These are phyloP conservation scores for Micrasema longulum DNA, from an alignment of 1,140 invertebrate species.

Conservation along the genomic window DNA sequence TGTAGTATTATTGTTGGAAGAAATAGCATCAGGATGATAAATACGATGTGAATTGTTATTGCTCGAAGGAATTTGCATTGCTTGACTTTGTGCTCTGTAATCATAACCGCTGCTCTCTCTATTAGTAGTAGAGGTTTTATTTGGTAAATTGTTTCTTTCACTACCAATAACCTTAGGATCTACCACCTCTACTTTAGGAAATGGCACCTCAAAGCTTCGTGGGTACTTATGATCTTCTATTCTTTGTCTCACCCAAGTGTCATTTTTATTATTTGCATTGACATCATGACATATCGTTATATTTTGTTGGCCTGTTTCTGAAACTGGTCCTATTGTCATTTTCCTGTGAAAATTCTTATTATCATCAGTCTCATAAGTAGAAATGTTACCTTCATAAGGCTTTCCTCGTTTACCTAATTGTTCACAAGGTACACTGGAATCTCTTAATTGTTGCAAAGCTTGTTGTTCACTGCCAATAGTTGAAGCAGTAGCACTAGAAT, in stretches of 20 bases:
- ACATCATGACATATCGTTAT: slow-evolving; percentile 57
- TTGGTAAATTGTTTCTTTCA: slow-evolving; percentile 45
- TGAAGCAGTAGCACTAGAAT: slow-evolving; percentile 15
- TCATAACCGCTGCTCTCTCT: slow-evolving; percentile 21
- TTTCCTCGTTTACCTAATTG: slow-evolving; percentile 65
- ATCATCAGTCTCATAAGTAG: slow-evolving; percentile 66
- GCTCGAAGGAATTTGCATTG: slow-evolving; percentile 22
- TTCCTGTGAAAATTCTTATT: slow-evolving; percentile 70
- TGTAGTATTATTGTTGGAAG: slow-evolving; percentile 38
- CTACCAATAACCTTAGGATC: slow-evolving; percentile 63
- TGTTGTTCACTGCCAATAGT: slow-evolving; percentile 17
- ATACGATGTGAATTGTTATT: slow-evolving; percentile 21
- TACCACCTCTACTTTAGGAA: slow-evolving; percentile 64
- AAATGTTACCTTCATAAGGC: slow-evolving; percentile 64
- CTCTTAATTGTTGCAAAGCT: slow-evolving; percentile 55
- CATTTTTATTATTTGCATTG: slow-evolving; percentile 60
- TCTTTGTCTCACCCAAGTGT: slow-evolving; percentile 1
- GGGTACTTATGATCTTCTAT: background rate
- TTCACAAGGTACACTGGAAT: slow-evolving; percentile 61
- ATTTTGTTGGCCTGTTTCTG: slow-evolving; percentile 66
- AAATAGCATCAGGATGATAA: slow-evolving; percentile 4
- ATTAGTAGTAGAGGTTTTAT: background rate
- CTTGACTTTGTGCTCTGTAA: slow-evolving; percentile 15
- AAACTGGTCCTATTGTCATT: slow-evolving; percentile 68
- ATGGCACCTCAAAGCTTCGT: background rate